Percentiles rank a stretch among this genome's conserved stretches.
These are phyloP conservation scores for Anoura caudifer DNA, from an alignment of 2,113 vertebrate species.

Conservation along the genomic window DNA sequence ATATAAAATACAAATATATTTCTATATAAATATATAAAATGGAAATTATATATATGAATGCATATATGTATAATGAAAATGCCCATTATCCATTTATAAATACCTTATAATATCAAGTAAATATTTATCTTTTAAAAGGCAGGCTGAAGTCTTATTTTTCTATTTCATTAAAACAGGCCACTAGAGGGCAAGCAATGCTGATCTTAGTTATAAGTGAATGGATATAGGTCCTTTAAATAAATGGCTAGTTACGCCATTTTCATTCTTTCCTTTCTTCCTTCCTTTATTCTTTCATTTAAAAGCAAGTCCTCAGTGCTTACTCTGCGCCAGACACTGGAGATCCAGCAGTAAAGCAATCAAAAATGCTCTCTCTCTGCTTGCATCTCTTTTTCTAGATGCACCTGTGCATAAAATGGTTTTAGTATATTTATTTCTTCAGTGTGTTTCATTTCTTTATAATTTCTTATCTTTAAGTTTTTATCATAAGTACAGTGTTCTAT, in stretches of 20 bases:
- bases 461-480: not conserved
- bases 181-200: constrained; percentile 79
- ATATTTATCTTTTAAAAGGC: constrained; percentile 24
- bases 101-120: not conserved
- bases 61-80: not conserved
- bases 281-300: not conserved
- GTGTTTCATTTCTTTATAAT: not conserved
- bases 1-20: too few species aligned
- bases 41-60: not conserved
- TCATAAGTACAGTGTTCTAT: fast-evolving
- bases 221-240: not conserved
- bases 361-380: not conserved
- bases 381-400: not conserved
- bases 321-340: not conserved
- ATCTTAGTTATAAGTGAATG: constrained; percentile 19
- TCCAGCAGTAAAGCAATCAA: not conserved
- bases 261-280: not conserved
- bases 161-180: constrained; percentile 55
- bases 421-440: not conserved
- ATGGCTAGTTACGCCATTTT: not conserved
- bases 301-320: not conserved
- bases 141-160: constrained; percentile 9
- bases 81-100: not conserved
- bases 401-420: not conserved
- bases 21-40: too few species aligned